Evolutionary conservation across 2,113 vertebrate species (phyloP).

Genomic region (Pteronura brasiliensis): DNA sequence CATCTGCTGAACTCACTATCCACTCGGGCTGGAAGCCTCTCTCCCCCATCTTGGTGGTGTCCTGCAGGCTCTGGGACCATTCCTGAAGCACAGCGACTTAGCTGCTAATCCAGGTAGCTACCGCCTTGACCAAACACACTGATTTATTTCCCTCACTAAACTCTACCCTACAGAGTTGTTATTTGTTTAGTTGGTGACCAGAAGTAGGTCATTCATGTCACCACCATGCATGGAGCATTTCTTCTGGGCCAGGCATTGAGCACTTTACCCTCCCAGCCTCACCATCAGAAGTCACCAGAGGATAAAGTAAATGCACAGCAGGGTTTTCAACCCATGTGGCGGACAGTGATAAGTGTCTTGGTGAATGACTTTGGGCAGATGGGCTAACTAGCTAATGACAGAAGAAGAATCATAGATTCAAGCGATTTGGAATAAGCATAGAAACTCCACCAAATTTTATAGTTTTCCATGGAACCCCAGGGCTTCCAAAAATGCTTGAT

Average conservation of each 20-base stretch:
- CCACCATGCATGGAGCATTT: not conserved
- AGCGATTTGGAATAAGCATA: not conserved
- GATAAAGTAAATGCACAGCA: not conserved
- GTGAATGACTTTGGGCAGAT: not conserved
- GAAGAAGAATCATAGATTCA: not conserved
- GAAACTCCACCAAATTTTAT: not conserved
- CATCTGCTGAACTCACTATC: not conserved
- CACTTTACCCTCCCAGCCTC: not conserved
- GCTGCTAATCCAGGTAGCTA: not conserved
- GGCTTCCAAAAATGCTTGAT: not conserved
- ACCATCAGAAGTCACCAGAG: not conserved
- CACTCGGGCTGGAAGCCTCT: not conserved
- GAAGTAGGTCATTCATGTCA: not conserved
- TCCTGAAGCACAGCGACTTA: not conserved
- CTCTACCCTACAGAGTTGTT: not conserved
- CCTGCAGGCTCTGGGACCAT: not conserved
- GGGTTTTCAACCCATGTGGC: not conserved
- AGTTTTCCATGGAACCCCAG: not conserved
- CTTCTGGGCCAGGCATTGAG: not conserved
- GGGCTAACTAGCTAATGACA: not conserved
- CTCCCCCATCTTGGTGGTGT: not conserved
- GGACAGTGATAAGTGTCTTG: not conserved
- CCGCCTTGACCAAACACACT: not conserved
- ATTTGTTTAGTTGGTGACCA: not conserved
- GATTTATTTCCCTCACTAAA: not conserved